A percentile compares a stretch with the other conserved stretches of the same genome.
Conservation (phyloP, 2,113 vertebrate genomes). For the Lagopus leucura region DNA sequence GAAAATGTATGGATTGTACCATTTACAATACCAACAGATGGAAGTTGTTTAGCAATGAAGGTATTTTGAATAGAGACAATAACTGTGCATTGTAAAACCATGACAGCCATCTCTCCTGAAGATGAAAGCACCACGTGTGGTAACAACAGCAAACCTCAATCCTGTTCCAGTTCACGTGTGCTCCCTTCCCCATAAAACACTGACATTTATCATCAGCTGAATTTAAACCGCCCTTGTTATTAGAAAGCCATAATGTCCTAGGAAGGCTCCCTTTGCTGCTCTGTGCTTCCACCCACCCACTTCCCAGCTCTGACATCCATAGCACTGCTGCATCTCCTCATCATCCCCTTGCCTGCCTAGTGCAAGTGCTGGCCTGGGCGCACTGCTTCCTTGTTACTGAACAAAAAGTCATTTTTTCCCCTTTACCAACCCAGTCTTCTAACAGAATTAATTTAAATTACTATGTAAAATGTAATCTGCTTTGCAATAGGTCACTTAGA, state of each 20-base stretch:
- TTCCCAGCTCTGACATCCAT: not conserved
- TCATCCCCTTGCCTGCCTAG: conserved; percentile 4
- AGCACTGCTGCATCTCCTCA: conserved; percentile 30
- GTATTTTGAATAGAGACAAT: not conserved
- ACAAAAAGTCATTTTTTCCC: conserved; percentile 49
- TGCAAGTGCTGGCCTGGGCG: not conserved
- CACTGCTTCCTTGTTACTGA: conserved; percentile 23
- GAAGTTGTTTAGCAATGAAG: not conserved
- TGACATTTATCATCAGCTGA: not conserved
- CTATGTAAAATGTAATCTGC: conserved; percentile 52
- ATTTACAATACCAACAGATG: not conserved
- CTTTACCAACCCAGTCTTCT: not conserved
- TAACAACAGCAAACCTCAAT: not conserved
- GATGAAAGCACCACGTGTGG: fast-evolving
- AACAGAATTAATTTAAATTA: conserved; percentile 65
- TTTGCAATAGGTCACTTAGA: conserved; percentile 72
- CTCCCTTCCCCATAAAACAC: not conserved
- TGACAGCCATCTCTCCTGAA: not conserved
- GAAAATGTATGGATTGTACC: not conserved
- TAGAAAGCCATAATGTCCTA: not conserved
- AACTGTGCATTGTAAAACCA: not conserved
- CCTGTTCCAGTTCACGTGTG: not conserved
- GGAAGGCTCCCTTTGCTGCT: conserved; percentile 33
- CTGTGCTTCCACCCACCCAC: not conserved
- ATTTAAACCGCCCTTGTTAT: not conserved